These are phyloP conservation scores for Nemurella pictetii DNA, from an alignment of 2,888 invertebrate species.

Conservation along the genomic window DNA sequence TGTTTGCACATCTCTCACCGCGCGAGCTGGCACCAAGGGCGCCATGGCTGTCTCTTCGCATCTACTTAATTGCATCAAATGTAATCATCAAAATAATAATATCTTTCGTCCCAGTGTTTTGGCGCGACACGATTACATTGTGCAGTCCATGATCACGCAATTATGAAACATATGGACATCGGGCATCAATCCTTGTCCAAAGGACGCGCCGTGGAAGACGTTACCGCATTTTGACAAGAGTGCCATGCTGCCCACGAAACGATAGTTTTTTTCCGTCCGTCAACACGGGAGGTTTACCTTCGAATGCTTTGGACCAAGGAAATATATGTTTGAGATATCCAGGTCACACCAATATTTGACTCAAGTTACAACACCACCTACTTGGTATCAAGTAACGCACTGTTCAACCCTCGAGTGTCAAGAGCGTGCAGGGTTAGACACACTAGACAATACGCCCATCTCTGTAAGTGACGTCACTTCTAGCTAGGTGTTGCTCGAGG, in stretches of 20 bases:
- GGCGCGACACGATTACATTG: not conserved
- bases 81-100: not conserved
- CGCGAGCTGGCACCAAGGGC: not conserved
- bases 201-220: not conserved
- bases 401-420: not conserved
- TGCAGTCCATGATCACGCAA: not conserved
- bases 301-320: not conserved
- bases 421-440: not conserved
- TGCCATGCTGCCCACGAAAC: not conserved
- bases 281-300: not conserved
- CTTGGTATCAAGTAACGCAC: not conserved
- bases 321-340: not conserved
- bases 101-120: not conserved
- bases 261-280: not conserved
- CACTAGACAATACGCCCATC: not conserved
- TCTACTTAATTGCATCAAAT: not conserved
- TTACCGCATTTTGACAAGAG: not conserved
- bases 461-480: not conserved
- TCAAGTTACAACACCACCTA: not conserved
- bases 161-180: not conserved
- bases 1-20: not conserved
- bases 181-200: not conserved
- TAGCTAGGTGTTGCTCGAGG: not conserved
- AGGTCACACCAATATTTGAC: not conserved
- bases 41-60: not conserved